Conservation (phyloP, 2,888 invertebrate species). For the Peribatodes rhomboidaria region DNA sequence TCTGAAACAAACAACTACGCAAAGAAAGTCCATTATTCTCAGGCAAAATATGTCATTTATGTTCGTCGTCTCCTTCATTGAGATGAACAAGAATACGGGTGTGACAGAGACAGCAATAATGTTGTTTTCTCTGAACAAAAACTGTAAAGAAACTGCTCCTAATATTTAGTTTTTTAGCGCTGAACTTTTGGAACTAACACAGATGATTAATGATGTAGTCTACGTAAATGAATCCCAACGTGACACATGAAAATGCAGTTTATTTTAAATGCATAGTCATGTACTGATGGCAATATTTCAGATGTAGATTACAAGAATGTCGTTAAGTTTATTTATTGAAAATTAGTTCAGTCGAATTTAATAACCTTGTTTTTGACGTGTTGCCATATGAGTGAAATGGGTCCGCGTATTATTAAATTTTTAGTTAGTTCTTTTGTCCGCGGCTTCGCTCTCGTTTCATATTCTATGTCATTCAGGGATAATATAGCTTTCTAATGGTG, state of each 20-base stretch:
- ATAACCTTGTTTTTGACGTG: no score
- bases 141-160: background rate
- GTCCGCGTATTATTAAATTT: no score
- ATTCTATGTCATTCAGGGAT: no score
- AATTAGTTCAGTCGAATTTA: background rate
- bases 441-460: no score
- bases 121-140: no score
- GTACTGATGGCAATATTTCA: background rate
- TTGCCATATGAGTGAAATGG: background rate
- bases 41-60: background rate
- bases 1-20: background rate
- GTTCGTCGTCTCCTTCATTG: no score
- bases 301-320: background rate
- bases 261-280: background rate
- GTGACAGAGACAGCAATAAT: no score
- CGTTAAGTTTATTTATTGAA: background rate
- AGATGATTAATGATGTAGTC: background rate
- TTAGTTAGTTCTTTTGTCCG: no score
- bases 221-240: constrained; percentile 1
- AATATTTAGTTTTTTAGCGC: background rate
- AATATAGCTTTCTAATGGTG: no score
- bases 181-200: constrained; percentile 4
- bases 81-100: no score
- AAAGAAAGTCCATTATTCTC: background rate
- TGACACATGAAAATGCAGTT: constrained; percentile 9